Evolutionary conservation across 2,113 vertebrate species (phyloP).

Genomic region (Silurus asotus): DNA sequence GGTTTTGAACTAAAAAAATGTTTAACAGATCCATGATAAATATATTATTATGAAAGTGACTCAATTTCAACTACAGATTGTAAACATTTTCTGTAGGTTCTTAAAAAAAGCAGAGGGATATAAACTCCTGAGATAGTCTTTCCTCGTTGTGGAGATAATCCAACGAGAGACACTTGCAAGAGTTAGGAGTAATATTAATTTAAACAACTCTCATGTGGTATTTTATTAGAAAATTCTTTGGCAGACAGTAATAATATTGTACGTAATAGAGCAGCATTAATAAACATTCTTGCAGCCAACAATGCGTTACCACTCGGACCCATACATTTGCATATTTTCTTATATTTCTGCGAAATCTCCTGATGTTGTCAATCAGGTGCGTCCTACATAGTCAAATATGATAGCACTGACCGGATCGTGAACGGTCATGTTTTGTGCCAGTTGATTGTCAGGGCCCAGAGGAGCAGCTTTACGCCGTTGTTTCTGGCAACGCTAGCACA

Average conservation of each 20-base stretch:
- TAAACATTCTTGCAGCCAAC: background rate
- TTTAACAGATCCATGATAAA: background rate
- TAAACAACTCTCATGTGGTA: background rate
- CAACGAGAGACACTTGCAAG: background rate
- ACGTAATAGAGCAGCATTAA: background rate
- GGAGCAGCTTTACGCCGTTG: background rate
- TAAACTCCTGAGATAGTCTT: background rate
- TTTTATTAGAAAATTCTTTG: background rate
- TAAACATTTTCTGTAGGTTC: background rate
- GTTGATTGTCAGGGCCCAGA: background rate
- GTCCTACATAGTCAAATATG: background rate
- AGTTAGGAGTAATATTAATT: slow-evolving; percentile 3
- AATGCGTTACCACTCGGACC: background rate
- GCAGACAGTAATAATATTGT: background rate
- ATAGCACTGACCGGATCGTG: background rate
- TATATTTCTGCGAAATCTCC: background rate
- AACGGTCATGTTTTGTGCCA: background rate
- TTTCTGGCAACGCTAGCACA: slow-evolving; percentile 20
- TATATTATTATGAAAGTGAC: background rate
- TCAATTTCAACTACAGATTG: background rate
- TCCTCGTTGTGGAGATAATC: background rate
- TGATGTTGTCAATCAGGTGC: background rate
- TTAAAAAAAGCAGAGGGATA: background rate
- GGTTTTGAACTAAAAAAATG: background rate
- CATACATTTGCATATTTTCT: background rate